Base-by-base conservation (phyloP, 2,888 invertebrate species). In the Ormyrus thymus region DNA sequence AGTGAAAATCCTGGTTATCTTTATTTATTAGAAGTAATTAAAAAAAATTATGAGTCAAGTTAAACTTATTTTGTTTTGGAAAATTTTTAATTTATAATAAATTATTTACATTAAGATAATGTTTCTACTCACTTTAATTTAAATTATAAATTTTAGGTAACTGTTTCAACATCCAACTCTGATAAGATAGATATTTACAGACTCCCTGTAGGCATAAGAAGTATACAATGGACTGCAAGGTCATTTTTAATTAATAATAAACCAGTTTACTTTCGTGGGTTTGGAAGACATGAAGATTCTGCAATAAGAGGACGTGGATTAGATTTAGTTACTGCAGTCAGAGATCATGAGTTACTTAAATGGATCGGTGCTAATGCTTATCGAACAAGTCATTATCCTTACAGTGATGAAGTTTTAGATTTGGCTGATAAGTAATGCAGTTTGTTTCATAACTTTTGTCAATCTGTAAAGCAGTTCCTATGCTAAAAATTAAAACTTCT, bases 321-420 rank as follows among this genome's bases (percentile, higher is more conserved):
- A 87, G 98, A 99, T 89, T 93, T 95, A 78, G 95, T 97, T 0
- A 91, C 97, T 9, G 94, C 97, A 87, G 94, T 96, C 6, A 95
- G 97, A 86, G 99, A 99, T 90, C 96, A 98, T 89, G 97, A 98
- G 89, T 91, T 99, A 78, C 92, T 99, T 62, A 95, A 95, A 88
- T 99, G 99, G 99, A 92, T 98, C 74, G 98, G 98, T 0, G 98
- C 96, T 0, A 99, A 98, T 91, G 94, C 96, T 0, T 98, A 97
- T 91, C 93, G 98, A 48, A 99, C 99, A 0, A 98, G 98, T 0
- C 99, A 99, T 90, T 99, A 99, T 90, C 98, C 99, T 0, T 99
- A 99, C 89, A 97, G 98, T 0, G 98, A 99, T 85, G 98, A 98
- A 91, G 95, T 98, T 68, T 96, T 98, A 93, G 96, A 98, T 87